A percentile compares a stretch with the other conserved stretches of the same genome.
These are phyloP conservation scores for Siniperca chuatsi DNA, from an alignment of 2,113 vertebrate species.

Conservation along the genomic window DNA sequence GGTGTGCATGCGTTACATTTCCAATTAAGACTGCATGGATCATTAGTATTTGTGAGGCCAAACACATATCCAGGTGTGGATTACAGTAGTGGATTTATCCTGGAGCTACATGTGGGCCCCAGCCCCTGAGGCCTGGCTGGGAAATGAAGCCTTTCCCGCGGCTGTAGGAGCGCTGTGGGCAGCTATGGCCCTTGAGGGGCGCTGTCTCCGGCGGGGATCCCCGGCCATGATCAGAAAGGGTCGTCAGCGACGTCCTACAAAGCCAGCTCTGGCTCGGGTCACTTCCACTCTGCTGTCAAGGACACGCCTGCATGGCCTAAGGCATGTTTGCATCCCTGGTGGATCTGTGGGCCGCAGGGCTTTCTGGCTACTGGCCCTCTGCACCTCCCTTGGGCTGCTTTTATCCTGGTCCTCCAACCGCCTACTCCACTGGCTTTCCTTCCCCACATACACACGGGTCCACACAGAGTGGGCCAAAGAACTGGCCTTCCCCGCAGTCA, in stretches of 20 bases:
- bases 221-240: constrained; percentile 73
- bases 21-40: not conserved
- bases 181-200: constrained; percentile 85
- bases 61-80: constrained; percentile 64
- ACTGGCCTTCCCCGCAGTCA: constrained; percentile 94
- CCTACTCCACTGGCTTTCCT: constrained; percentile 94
- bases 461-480: constrained; percentile 96
- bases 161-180: constrained; percentile 83
- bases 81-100: constrained; percentile 77
- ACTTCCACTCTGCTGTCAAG: constrained; percentile 83
- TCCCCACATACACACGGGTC: constrained; percentile 94
- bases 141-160: constrained; percentile 83
- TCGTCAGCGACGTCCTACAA: constrained; percentile 49
- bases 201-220: constrained; percentile 78
- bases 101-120: constrained; percentile 86
- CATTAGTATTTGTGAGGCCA: not conserved
- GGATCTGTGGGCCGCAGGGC: constrained; percentile 88
- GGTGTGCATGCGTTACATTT: not conserved
- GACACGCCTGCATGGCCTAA: constrained; percentile 91
- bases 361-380: constrained; percentile 94
- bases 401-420: constrained; percentile 97
- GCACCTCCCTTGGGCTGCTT: constrained; percentile 92
- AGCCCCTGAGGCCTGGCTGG: constrained; percentile 82
- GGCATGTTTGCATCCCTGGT: constrained; percentile 88
- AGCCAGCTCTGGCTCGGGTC: constrained; percentile 61